A percentile compares a stretch with the other conserved stretches of the same genome.
Conservation (phyloP, 2,113 vertebrate genomes). For the Psilopsiagon aymara region DNA sequence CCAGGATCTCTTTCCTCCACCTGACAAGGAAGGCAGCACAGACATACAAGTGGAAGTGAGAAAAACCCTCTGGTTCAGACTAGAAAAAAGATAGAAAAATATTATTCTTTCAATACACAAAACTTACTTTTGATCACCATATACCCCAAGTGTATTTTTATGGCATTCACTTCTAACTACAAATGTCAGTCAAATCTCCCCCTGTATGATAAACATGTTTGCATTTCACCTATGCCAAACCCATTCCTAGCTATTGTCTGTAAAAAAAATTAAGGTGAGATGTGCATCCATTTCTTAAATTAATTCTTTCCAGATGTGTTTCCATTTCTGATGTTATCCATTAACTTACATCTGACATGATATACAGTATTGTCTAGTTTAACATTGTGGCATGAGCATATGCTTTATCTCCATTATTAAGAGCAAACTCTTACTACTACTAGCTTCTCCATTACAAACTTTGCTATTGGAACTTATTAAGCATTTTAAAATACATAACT, state of each 20-base stretch:
- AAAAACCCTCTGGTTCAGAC: conserved; percentile 98
- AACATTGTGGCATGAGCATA: rapidly evolving
- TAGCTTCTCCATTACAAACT: neutral
- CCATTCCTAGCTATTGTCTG: neutral
- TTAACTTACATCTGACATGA: neutral
- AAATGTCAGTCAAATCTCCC: neutral
- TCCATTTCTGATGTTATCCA: neutral
- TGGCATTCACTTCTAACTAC: neutral
- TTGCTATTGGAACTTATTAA: neutral
- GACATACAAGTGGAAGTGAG: conserved; percentile 96
- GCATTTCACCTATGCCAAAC: neutral
- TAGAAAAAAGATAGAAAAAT: conserved; percentile 56
- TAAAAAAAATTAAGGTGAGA: neutral
- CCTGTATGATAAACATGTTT: neutral
- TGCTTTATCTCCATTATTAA: neutral
- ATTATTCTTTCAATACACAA: neutral
- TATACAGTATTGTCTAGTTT: neutral
- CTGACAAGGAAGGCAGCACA: conserved; percentile 94
- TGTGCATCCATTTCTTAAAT: neutral
- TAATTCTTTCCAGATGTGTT: neutral
- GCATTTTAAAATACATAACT: neutral
- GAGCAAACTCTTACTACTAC: neutral
- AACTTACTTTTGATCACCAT: neutral
- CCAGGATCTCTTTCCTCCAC: conserved; percentile 90
- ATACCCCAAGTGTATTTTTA: neutral